Evolutionary conservation across 2,888 invertebrate genomes (phyloP).

Genomic region (Agriopis aurantiaria): DNA sequence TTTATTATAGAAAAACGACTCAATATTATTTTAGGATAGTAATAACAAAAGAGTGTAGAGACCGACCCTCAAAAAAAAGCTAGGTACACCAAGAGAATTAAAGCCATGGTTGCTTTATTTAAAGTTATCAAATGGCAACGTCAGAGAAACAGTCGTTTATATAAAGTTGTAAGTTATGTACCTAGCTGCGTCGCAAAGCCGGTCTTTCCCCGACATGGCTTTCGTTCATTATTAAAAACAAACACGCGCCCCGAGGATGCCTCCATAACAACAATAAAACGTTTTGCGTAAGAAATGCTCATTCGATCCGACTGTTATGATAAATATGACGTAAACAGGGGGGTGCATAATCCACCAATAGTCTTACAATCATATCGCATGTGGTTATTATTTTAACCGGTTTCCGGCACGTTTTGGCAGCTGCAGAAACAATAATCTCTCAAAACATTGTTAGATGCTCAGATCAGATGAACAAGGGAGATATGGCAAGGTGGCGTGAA

Average conservation of each 20-base stretch:
- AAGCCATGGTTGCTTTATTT: background rate
- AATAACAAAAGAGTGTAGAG: no score
- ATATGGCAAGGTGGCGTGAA: no score
- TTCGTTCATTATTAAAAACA: conserved; percentile 4
- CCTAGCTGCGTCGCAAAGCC: background rate
- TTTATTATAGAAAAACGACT: no score
- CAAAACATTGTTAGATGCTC: conserved; percentile 58
- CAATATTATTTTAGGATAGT: no score
- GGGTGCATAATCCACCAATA: conserved; percentile 59
- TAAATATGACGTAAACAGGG: conserved; percentile 50
- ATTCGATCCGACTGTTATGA: conserved; percentile 45
- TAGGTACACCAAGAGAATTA: no score
- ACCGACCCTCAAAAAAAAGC: no score
- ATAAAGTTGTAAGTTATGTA: background rate
- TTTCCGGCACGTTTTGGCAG: conserved; percentile 80
- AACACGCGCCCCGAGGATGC: conserved; percentile 2
- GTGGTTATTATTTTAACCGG: conserved; percentile 62
- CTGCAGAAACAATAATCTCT: conserved; percentile 64
- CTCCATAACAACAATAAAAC: conserved; percentile 12
- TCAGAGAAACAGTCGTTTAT: background rate
- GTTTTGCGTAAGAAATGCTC: conserved; percentile 30
- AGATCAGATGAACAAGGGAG: no score
- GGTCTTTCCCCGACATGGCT: background rate
- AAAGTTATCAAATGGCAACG: background rate
- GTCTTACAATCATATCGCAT: conserved; percentile 44